Base-by-base conservation (phyloP, 2,113 vertebrate species). In the Tauraco erythrolophus region DNA sequence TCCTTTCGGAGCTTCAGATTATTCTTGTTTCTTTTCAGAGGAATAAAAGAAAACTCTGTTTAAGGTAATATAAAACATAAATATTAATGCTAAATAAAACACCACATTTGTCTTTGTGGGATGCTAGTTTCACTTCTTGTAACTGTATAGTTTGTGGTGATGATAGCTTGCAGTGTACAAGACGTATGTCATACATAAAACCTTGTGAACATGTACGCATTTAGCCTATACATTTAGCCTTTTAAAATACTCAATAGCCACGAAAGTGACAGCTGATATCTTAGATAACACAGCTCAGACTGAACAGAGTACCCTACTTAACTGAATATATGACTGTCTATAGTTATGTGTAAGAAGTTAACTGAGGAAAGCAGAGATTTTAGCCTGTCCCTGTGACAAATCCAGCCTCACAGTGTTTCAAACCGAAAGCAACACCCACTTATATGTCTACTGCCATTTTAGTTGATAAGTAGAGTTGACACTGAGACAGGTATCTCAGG, bases 241-340 rank as follows among this genome's bases (percentile, higher is more conserved):
- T 95, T 78, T 81, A 69, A 82, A 91, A 53, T 30, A 56, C 39
- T 78, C 60, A 48, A 56, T 79, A 93, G 19, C 48, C 41, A 46
- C n/a, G 6, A 45, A 93, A 79, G 57, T 69, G 88, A 19, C 74
- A 94, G 61, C 24, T 93, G 81, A 89, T 91, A 33, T 68, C 68
- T 84, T 89, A 95, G 80, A 81, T 84, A 96, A 78, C 65, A 92
- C 33, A 76, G 24, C 23, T 71, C 37, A 84, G 31, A 37, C 53
- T 83, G 81, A 95, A 94, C 37, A 79, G 56, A 81, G 53, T 68
- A 61, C 15, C 77, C 70, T 91, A 54, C 70, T 93, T 94, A 93
- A 57, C 61, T 69, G 53, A 82, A 88, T 85, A 58, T 46, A 48
- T 53, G 43, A 65, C 43, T 88, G 53, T 41, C 70, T 84, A 10